Evolutionary conservation across 2,797 vertebrate genomes (phyloP), one percentile per base, ranked within the genome.

Genomic region (Melanotaenia parkinsoni): DNA sequence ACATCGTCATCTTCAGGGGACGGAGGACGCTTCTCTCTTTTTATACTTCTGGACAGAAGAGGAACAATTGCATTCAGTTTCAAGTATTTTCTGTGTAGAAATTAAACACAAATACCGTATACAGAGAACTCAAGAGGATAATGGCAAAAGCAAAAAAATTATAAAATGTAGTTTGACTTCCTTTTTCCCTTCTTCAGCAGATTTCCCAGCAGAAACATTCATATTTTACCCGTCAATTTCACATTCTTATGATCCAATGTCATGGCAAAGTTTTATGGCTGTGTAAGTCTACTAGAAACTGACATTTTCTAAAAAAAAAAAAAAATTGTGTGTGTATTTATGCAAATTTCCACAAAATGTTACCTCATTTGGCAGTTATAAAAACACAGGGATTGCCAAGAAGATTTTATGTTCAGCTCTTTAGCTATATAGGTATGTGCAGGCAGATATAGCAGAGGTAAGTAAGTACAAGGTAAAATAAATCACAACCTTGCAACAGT

Each of bases 1-100:
- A 98, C 94, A 0, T 93, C 93, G 3, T 94, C 92, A 67, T 95
- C 94, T 53, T 98, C 97, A 0, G 96, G 95, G 0, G 97, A 97
- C 0, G 94, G 95, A 7, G 94, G 94, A 4, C 95, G 89, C 74
- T 93, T 95, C 67, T 97, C 96, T 7, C 87, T 90, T 90, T 96
- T 97, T 35, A 94, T 67, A 1, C 94, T 95, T 43, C 95, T 95
- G 87, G 13, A 74, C 2, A 63, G 9, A 56, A 40, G 3, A 3
- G 4, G 45, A n/a, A 60, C 18, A 62, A 28, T 13, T 11, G n/a
- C 18, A 57, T 37, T 67, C 2, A 63, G n/a, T 63, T 26, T 60
- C 13, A 57, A 67, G 51, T 45, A 43, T 47, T 40, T 7, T 30
- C 53, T 30, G 32, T 37, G 24, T 35, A 33, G 11, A 43, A 66